Conservation (phyloP, 2,113 vertebrate species). For the Zapus hudsonius region DNA sequence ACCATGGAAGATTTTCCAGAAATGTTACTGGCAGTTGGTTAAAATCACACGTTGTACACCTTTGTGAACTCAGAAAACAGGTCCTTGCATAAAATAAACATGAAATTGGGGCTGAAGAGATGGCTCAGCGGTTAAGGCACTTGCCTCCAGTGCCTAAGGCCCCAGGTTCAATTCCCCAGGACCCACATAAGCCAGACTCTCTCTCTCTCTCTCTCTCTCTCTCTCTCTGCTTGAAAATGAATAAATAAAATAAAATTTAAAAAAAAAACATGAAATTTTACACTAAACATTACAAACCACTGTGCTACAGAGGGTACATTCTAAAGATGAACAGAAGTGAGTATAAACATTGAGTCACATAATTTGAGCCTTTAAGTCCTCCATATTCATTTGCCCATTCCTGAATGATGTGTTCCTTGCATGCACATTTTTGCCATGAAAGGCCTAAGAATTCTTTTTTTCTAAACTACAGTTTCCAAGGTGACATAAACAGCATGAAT, state of each 20-base stretch:
- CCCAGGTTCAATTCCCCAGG: too few relatives aligned
- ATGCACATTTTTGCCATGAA: neutral
- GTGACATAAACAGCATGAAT: neutral
- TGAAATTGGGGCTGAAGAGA: too few relatives aligned
- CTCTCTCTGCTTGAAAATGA: too few relatives aligned
- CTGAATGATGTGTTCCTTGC: neutral
- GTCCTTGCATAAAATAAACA: constrained; percentile 56
- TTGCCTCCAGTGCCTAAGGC: too few relatives aligned
- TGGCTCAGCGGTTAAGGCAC: too few relatives aligned
- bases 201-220: too few relatives aligned
- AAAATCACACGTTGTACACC: constrained; percentile 67
- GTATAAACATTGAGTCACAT: constrained; percentile 48
- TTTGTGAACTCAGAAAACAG: constrained; percentile 60
- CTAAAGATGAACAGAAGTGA: constrained; percentile 40
- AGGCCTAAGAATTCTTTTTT: neutral
- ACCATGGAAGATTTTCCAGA: constrained; percentile 69
- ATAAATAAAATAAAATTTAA: too few relatives aligned
- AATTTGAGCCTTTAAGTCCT: constrained; percentile 19
- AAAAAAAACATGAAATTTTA: constrained; percentile 54
- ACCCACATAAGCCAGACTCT: too few relatives aligned
- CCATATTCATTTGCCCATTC: constrained; percentile 28
- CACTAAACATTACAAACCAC: constrained; percentile 44
- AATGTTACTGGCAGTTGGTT: constrained; percentile 68
- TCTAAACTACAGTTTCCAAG: constrained; percentile 6
- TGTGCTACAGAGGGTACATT: constrained; percentile 20